phyloP scores from a whole-genome alignment of 1,140 invertebrate genomes.

The Phymorhynchus buccinoides region DNA sequence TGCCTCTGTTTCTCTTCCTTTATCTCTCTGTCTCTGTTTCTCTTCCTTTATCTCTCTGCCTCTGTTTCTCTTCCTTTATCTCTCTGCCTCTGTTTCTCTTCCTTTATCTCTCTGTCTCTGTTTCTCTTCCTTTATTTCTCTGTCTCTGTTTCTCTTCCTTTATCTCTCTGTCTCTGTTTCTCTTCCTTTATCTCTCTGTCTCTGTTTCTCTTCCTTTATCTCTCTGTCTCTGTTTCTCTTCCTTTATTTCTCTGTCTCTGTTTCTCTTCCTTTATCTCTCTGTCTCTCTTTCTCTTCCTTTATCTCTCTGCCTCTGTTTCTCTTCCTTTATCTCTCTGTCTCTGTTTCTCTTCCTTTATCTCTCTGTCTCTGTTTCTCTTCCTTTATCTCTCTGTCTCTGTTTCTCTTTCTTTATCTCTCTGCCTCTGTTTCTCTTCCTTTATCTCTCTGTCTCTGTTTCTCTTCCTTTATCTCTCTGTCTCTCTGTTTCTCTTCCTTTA shows the following conservation, averaged over 20 bases:
- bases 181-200: neutral
- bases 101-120: too few species aligned
- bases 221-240: too few species aligned
- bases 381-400: too few species aligned
- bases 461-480: neutral
- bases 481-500: neutral
- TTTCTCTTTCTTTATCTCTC: neutral
- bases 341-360: too few species aligned
- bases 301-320: too few species aligned
- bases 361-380: too few species aligned
- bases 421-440: neutral
- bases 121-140: neutral
- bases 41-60: conserved; percentile 17
- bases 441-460: neutral
- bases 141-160: neutral
- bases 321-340: too few species aligned
- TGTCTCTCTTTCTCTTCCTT: too few species aligned
- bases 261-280: too few species aligned
- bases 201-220: neutral
- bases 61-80: too few species aligned
- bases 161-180: neutral
- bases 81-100: too few species aligned
- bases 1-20: neutral
- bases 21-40: conserved; percentile 20
- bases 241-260: too few species aligned